Conservation (phyloP, 2,797 vertebrate species). For the Stomatorhinus walkeri region DNA sequence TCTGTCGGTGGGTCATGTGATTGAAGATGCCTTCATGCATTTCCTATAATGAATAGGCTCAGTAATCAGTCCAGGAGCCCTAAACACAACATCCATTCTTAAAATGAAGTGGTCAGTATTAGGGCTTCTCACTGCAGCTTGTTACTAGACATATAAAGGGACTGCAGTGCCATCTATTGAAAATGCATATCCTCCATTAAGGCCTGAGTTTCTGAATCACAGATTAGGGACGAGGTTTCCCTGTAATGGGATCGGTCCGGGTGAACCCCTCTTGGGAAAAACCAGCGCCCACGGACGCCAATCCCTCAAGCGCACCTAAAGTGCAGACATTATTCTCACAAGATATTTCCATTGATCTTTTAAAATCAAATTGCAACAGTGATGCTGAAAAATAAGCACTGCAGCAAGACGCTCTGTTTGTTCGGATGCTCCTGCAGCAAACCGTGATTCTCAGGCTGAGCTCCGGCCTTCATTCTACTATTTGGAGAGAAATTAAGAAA, state of each 20-base stretch:
- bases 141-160: not conserved
- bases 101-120: not conserved
- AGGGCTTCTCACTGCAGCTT: not conserved
- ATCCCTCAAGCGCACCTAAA: slow-evolving; percentile 2
- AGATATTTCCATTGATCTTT: slow-evolving; percentile 12
- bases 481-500: not conserved
- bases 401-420: not conserved
- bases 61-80: not conserved
- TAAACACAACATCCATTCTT: not conserved
- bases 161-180: slow-evolving; percentile 16
- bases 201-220: not conserved
- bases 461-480: not conserved
- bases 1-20: not conserved
- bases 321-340: not conserved
- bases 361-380: not conserved
- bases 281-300: not conserved
- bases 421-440: not conserved
- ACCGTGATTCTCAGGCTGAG: not conserved
- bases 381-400: not conserved
- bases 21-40: not conserved
- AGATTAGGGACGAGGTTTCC: not conserved
- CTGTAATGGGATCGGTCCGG: not conserved
- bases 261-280: too few relatives aligned
- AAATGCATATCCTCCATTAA: not conserved
- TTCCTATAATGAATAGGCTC: not conserved